Conservation (phyloP, 2,888 invertebrate species). For the Leptothorax acervorum region DNA sequence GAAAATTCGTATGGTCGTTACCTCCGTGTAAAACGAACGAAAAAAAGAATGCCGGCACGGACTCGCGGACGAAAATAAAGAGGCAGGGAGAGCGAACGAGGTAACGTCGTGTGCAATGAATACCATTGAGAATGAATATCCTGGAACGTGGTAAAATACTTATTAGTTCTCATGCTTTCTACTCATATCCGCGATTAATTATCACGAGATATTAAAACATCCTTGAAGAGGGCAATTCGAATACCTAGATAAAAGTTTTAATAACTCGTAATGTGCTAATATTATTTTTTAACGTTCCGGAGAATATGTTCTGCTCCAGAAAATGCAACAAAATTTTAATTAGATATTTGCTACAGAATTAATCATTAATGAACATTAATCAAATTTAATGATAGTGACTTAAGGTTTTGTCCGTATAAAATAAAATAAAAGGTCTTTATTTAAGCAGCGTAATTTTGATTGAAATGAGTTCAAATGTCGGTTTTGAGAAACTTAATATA, state of each 20-base stretch:
- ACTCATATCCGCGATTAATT: not conserved
- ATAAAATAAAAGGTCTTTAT: not conserved
- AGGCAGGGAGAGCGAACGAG: slow-evolving; percentile 35
- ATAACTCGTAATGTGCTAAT: not conserved
- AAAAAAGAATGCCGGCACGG: slow-evolving; percentile 60
- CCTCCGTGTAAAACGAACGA: slow-evolving; percentile 60
- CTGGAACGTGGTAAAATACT: not conserved
- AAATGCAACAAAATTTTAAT: not conserved
- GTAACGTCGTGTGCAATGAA: slow-evolving; percentile 50
- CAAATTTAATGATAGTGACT: not conserved
- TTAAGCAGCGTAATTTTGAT: not conserved
- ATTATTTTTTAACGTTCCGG: not conserved
- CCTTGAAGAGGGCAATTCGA: not conserved
- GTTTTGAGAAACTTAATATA: not conserved
- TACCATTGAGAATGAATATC: slow-evolving; percentile 28
- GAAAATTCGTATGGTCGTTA: slow-evolving; percentile 80
- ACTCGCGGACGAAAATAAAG: slow-evolving; percentile 58
- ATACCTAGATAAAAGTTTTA: not conserved
- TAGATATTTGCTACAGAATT: not conserved
- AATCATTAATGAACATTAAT: not conserved
- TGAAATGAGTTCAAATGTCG: not conserved
- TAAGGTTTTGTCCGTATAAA: not conserved
- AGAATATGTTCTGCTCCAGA: not conserved
- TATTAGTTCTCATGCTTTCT: not conserved
- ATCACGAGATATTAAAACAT: not conserved